Base-by-base conservation (phyloP, 2,797 vertebrate species). In the Apodemus agrarius region DNA sequence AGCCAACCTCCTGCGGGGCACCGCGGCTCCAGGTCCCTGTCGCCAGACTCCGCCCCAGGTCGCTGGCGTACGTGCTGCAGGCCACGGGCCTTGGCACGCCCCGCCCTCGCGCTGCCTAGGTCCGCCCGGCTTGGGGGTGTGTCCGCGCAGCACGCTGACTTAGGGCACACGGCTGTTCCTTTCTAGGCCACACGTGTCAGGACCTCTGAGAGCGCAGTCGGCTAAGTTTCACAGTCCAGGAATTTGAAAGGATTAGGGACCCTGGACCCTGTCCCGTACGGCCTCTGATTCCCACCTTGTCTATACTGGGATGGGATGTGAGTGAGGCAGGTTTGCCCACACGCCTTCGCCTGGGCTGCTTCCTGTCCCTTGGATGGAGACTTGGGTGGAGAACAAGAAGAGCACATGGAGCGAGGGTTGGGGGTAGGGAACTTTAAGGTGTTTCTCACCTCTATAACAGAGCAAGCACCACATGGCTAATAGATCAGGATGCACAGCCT, bases 61-160 rank as follows among this genome's bases (percentile, higher is more conserved):
- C 13, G 61, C 81, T 31, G 14, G 92, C 92, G 72, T 96, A 96
- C 96, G 97, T 97, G 96, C 96, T 6, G 75, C 87, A 1, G n/a
- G 90, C 95, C 97, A 96, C 96, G 93, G 90, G 49, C 82, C 75
- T n/a, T 78, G 6, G 65, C 29, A 46, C 8, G 88, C 90, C 52
- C 91, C 91, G 59, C 96, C 86, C 74, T 2, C 52, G 84, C 85
- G 59, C 49, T 54, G 94, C 89, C 54, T 37, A 12, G 76, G 69
- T 63, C 84, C 3, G 31, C 78, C 49, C 61, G 49, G 24, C 67
- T 29, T 31, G 89, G 88, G 80, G 91, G 96, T 40, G 97, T 96
- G 96, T 72, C 96, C 3, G 84, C 10, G 76, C 49, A 14, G 78
- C 49, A 1, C 19, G 76, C 67, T 1, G 37, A 0, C 91, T 9